Evolutionary conservation across 2,888 invertebrate species (phyloP).

Genomic region (Eupeodes luniger): DNA sequence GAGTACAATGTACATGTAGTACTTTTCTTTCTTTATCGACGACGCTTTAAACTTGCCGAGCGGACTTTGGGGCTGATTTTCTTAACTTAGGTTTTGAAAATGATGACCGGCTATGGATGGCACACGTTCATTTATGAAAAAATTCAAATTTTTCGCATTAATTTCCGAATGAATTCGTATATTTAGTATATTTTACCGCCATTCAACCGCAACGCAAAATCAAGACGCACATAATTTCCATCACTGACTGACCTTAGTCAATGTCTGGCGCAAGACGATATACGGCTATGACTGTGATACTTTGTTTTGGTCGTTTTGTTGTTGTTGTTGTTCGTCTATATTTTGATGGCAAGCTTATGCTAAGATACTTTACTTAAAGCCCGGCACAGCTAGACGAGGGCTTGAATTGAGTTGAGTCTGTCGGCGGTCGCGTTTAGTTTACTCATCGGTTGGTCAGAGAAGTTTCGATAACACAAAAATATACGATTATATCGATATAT

Average conservation of each 20-base stretch:
- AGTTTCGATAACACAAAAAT: slow-evolving; percentile 30
- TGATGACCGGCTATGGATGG: slow-evolving; percentile 53
- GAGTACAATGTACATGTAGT: not conserved
- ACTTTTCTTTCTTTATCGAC: not conserved
- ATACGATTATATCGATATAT: slow-evolving; percentile 16
- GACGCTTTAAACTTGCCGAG: slow-evolving; percentile 34
- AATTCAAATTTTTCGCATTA: slow-evolving; percentile 38
- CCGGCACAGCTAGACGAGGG: slow-evolving; percentile 55
- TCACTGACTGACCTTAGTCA: slow-evolving; percentile 67
- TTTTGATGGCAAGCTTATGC: slow-evolving; percentile 10
- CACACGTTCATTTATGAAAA: slow-evolving; percentile 24
- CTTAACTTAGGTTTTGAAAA: slow-evolving; percentile 2
- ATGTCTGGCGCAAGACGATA: slow-evolving; percentile 47
- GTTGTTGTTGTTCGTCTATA: not conserved
- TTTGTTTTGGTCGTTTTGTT: not conserved
- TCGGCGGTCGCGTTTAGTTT: slow-evolving; percentile 56
- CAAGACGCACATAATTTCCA: slow-evolving; percentile 31
- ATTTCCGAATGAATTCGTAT: slow-evolving; percentile 10
- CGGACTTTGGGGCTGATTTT: not conserved
- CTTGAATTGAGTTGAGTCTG: slow-evolving; percentile 60
- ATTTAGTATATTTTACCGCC: slow-evolving; percentile 4
- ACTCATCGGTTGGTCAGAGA: slow-evolving; percentile 64
- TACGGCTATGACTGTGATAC: not conserved
- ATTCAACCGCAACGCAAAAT: not conserved
- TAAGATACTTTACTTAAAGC: slow-evolving; percentile 54